Base-by-base conservation (phyloP, 2,888 invertebrate genomes). In the Corythucha ciliata region DNA sequence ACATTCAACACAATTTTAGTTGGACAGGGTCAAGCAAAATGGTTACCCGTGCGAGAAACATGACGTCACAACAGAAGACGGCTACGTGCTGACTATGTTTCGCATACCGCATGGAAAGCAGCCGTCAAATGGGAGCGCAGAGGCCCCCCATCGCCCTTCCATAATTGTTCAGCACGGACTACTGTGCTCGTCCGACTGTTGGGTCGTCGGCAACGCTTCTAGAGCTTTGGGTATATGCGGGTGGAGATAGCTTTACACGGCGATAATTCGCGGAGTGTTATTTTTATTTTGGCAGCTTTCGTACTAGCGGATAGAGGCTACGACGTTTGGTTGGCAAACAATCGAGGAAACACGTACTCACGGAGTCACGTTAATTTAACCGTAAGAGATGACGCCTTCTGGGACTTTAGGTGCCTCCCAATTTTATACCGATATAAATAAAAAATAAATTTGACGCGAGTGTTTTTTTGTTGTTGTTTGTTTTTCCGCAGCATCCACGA, bases 401-500 rank as follows among this genome's bases (percentile, higher is more conserved):
- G 33, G 33, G 33, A 33, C 8, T 33, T 16, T 18, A 33, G 33
- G 33, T 33, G 4, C 4, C 5, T 5, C 4, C 14, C 14, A 7
- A 33, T 7, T 33, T 5, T 33, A 33, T 3, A 33, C 18, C 8
- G 8, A 29, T 29, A 29, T 29, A 29, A 10, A 29, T 29, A 29
- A 10, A 29, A 29, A 10, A 29, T 33, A 18, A 16, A 33, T 33
- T 16, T 29, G 12, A 29, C 12, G 8, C 29, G 8, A 29, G 8
- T 29, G 8, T 29, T 29, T 29, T 29, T 29, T 29, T 10, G 12
- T 29, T 29, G 8, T 8, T 10, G 8, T 29, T 29, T 29, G 8
- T 29, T 29, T 29, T 29, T 29, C 8, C 8, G 12, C 12, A 89
- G 89, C 61, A 94, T 84, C 75, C 85, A 93, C 62, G 90, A 96